Conservation (phyloP, 2,113 vertebrate species). For the Triplophysa tibetana region DNA sequence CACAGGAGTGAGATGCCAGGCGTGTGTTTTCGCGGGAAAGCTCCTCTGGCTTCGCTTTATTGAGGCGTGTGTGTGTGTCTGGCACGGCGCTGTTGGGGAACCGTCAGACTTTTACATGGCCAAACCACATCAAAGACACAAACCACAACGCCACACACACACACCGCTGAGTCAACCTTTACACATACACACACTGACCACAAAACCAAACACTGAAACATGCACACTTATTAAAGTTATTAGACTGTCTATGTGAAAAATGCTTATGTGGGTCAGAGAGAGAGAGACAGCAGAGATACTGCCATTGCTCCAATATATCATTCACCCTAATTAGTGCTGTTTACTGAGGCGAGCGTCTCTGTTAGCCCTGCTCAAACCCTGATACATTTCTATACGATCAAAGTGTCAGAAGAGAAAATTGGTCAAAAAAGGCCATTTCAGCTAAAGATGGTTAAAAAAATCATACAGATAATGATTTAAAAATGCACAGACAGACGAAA, state of each 20-base stretch:
- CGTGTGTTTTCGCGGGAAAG: constrained; percentile 28
- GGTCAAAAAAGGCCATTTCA: no score
- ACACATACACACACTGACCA: constrained; percentile 37
- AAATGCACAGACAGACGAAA: background rate
- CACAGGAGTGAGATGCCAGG: constrained; percentile 27
- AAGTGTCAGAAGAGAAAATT: no score
- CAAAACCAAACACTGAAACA: constrained; percentile 49
- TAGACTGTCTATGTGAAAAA: constrained; percentile 43
- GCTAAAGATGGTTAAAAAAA: no score
- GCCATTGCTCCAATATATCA: constrained; percentile 10
- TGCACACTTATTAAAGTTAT: constrained; percentile 47
- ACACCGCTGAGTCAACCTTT: constrained; percentile 39
- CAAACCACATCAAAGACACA: constrained; percentile 56
- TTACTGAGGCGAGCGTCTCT: no score
- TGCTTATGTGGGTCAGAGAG: constrained; percentile 20
- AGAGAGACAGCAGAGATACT: constrained; percentile 28
- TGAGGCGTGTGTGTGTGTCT: constrained; percentile 38
- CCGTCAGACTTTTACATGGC: constrained; percentile 34
- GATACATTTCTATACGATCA: no score
- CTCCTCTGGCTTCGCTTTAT: constrained; percentile 18
- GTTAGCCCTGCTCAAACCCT: no score
- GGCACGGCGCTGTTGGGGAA: constrained; percentile 30
- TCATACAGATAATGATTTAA: no score
- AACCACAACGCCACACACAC: constrained; percentile 51
- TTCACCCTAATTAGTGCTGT: background rate